Percentiles rank a stretch among this genome's conserved stretches.
phyloP scores from a whole-genome alignment of 2,113 vertebrate genomes.

The Oryzias celebensis region DNA sequence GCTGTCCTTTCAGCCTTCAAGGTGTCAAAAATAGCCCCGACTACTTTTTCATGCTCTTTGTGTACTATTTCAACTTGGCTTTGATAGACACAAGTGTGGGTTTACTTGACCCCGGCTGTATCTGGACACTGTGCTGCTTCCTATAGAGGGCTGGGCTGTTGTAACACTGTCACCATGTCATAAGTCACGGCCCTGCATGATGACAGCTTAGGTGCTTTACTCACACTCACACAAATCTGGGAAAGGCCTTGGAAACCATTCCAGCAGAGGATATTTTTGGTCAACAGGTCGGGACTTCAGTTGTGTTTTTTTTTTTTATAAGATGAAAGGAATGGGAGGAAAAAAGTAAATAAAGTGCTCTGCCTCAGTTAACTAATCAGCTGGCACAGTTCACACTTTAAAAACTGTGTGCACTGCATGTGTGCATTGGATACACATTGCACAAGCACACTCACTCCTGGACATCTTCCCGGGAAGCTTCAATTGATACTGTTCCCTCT shows the following conservation, averaged over 20 bases:
- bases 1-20: no score
- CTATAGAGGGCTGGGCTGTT: constrained; percentile 26
- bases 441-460: constrained; percentile 16
- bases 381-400: constrained; percentile 1
- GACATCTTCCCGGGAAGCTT: constrained; percentile 51
- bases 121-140: constrained; percentile 30
- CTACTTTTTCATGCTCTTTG: neutral
- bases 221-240: constrained; percentile 7
- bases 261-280: constrained; percentile 33
- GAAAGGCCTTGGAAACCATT: constrained; percentile 17
- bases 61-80: constrained; percentile 46
- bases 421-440: constrained; percentile 3
- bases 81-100: constrained; percentile 33
- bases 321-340: neutral
- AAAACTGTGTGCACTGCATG: neutral
- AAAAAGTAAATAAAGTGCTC: constrained; percentile 18
- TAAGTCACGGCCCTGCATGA: constrained; percentile 41
- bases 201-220: constrained; percentile 44
- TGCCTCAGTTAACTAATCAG: constrained; percentile 29
- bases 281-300: constrained; percentile 5
- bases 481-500: constrained; percentile 43
- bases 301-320: constrained; percentile 27
- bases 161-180: constrained; percentile 54
- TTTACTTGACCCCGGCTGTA: constrained; percentile 52
- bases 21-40: no score